Base-by-base conservation (phyloP, 1,140 invertebrate species). In the Drosophila auraria region DNA sequence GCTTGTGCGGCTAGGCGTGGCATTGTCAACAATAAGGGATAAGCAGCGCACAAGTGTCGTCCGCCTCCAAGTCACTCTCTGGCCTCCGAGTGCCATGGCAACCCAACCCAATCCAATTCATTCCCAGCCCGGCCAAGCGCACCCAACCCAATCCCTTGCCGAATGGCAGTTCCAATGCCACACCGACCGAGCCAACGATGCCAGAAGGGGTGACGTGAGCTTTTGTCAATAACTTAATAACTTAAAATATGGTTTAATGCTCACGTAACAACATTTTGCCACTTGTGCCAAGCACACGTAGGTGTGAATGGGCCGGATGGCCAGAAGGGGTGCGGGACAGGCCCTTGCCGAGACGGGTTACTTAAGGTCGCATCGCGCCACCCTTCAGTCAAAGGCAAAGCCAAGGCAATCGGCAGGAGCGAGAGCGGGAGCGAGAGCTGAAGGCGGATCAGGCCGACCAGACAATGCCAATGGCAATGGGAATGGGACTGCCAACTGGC, bases 181-280 rank as follows among this genome's bases (percentile, higher is more conserved):
- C 20, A 20, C 20, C 20, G 20, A 42, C 38, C 40, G 56, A 36
- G 36, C 47, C 56, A 66, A 23, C 27, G 30, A 33, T 42, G 58
- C 45, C 71, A 74, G 47, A 83, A 82, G 75, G 86, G 86, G 82
- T 89, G 86, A 89, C 82, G 86, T 90, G 86, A 82, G 86, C 82
- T 82, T 90, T 86, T 90, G 82, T 90, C 86, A 90, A 90, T 90
- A 90, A 90, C 86, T 90, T 90, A 90, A 90, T 90, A 90, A 90
- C 86, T 90, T 90, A 90, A 90, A 90, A 90, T 90, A 90, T 90
- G 86, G 82, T 90, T 90, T 90, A 90, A 90, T 90, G 86, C 82
- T 82, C 86, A 90, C 86, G 86, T 89, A 89, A 89, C 86, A 89
- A 89, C 84, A 87, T 87, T 87, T 87, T 89, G 84, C 84, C 84